phyloP scores from a whole-genome alignment of 2,888 invertebrate genomes.

The Temnothorax rugatulus region DNA sequence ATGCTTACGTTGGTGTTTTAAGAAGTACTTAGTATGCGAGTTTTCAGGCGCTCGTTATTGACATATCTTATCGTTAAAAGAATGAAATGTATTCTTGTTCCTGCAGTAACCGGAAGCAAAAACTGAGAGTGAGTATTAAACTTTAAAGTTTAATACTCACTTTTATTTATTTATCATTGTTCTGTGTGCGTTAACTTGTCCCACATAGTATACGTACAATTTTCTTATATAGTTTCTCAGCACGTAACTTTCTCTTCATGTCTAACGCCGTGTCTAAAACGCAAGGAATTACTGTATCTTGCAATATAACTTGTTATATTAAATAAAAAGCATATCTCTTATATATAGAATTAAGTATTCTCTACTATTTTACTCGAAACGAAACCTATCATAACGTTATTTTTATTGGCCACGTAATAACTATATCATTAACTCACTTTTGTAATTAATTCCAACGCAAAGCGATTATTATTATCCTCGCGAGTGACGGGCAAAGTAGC shows the following conservation, averaged over 20 bases:
- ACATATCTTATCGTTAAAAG: conserved; percentile 6
- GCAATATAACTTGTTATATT: not conserved
- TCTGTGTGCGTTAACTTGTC: conserved; percentile 10
- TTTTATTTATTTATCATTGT: conserved; percentile 19
- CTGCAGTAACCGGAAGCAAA: not conserved
- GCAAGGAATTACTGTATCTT: conserved; percentile 4
- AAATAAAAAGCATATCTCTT: conserved; percentile 5
- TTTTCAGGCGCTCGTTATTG: not conserved
- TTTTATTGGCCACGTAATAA: not conserved
- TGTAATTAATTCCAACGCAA: not conserved
- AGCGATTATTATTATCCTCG: conserved; percentile 2
- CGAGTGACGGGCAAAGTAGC: not conserved
- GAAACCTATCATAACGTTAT: not conserved
- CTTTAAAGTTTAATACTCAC: conserved; percentile 15
- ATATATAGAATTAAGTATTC: not conserved
- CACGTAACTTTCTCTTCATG: conserved; percentile 24
- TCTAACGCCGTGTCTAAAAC: not conserved
- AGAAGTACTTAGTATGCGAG: not conserved
- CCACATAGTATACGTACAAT: not conserved
- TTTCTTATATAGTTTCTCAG: conserved; percentile 13
- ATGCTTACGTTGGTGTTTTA: conserved; percentile 7
- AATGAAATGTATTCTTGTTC: not conserved
- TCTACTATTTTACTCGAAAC: not conserved
- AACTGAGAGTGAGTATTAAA: not conserved
- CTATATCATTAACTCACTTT: not conserved